Base-by-base conservation (phyloP, 1,140 invertebrate genomes). In the Drosophila ercepeae region DNA sequence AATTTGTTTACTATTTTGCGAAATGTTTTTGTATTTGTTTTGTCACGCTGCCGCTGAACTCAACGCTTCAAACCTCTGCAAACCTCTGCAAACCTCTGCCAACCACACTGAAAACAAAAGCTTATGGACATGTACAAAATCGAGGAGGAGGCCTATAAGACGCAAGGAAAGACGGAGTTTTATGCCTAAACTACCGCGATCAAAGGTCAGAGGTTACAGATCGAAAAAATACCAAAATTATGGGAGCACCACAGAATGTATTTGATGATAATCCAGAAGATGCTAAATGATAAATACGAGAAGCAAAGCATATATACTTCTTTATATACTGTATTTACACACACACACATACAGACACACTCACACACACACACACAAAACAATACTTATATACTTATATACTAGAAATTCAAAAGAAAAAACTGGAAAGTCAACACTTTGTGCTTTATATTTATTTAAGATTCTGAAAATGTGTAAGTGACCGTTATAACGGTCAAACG, bases 51-150 rank as follows among this genome's bases (percentile, higher is more conserved):
- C 65, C 57, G 45, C 57, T 72, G 68, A 52, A 63, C 63, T 58
- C 63, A 64, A 69, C 42, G 52, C 61, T 52, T 64, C 60, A 4
- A 5, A 41, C 13, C 13, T 41, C 36, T 16, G 14, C 39, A 19
- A 18, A 42, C 2, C 21, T 9, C 29, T 6, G 7, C n/a, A 32
- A 32, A 32, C 6, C 1, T 7, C 6, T 32, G 29, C n/a, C n/a
- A n/a, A n/a, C n/a, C 2, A 32, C 29, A 32, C 29, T 32, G 29
- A 23, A 51, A 58, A 51, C 53, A 29, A 58, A 45, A 98, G 97
- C 94, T 97, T 77, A 94, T 98, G 92, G 97, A 99, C 91, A 96
- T 98, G 94, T 98, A 98, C 93, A 97, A 98, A 92, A 97, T 97
- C 92, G 97, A 97, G 92, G 97, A 98, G 91, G 94, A 97, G 70